phyloP scores from a whole-genome alignment of 2,113 vertebrate genomes.

The Pseudorasbora parva region DNA sequence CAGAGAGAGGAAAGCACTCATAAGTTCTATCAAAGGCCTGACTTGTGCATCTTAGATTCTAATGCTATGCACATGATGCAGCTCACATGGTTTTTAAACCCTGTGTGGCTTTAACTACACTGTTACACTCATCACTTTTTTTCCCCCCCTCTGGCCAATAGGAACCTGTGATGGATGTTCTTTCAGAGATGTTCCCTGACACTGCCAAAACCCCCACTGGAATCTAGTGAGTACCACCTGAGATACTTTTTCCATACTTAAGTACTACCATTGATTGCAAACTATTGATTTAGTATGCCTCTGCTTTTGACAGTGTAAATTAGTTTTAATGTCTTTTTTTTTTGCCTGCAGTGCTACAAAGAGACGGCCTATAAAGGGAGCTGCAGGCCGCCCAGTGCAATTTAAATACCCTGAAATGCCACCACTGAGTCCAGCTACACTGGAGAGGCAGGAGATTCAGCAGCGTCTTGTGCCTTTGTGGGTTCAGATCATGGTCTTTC shows the following conservation, averaged over 20 bases:
- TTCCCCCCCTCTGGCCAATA: neutral
- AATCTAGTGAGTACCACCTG: constrained; percentile 68
- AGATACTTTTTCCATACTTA: neutral
- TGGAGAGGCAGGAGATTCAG: constrained; percentile 59
- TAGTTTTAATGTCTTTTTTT: neutral
- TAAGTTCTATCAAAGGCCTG: neutral
- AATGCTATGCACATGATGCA: neutral
- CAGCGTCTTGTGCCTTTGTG: constrained; percentile 66
- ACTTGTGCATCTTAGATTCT: neutral
- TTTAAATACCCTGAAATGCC: constrained; percentile 67
- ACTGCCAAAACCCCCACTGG: constrained; percentile 58
- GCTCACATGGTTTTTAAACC: neutral
- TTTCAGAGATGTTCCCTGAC: constrained; percentile 64
- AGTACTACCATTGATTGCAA: neutral
- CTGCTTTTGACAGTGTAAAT: neutral
- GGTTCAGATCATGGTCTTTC: constrained; percentile 73
- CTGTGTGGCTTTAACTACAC: neutral
- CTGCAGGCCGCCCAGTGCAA: constrained; percentile 76
- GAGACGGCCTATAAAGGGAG: constrained; percentile 73
- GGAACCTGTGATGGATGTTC: constrained; percentile 55
- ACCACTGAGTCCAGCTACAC: constrained; percentile 63
- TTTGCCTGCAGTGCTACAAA: constrained; percentile 68
- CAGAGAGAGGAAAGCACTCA: neutral
- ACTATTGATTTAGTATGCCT: neutral
- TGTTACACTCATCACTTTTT: neutral